These are phyloP conservation scores for Hemiprocne comata DNA, from an alignment of 2,113 vertebrate genomes.

Conservation along the genomic window DNA sequence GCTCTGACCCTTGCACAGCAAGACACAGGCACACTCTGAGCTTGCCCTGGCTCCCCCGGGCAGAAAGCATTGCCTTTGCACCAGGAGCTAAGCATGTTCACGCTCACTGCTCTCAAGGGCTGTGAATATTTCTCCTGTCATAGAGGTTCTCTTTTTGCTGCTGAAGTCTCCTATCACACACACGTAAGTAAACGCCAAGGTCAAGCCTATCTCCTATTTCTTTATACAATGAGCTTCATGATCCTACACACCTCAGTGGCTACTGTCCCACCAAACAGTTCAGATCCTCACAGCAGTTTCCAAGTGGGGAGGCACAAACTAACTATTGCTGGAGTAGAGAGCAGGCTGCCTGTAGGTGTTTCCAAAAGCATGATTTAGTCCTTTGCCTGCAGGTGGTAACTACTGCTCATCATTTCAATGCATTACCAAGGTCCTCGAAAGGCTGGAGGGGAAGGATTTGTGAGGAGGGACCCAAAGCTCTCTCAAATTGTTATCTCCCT, in stretches of 20 bases:
- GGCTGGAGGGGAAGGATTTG: background rate
- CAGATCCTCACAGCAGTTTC: background rate
- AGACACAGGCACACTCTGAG: background rate
- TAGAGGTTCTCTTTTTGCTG: background rate
- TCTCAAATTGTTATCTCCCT: background rate
- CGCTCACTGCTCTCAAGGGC: background rate
- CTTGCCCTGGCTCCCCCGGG: background rate
- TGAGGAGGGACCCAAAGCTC: background rate
- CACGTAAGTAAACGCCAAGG: background rate
- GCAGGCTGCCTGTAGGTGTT: background rate
- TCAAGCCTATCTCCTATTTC: background rate
- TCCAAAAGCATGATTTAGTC: background rate
- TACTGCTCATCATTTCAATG: background rate
- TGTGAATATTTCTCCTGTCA: background rate
- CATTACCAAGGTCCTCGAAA: background rate
- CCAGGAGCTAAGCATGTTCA: background rate
- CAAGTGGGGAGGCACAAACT: rapidly evolving
- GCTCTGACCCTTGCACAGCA: background rate
- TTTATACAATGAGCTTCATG: background rate
- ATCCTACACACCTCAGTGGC: background rate
- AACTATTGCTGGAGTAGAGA: background rate
- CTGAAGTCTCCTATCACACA: background rate
- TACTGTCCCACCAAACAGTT: rapidly evolving
- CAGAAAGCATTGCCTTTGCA: background rate
- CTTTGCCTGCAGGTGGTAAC: background rate